Evolutionary conservation across 2,113 vertebrate genomes (phyloP), one percentile per base, ranked within the genome.

Genomic region (Dolichallabes microphthalmus): DNA sequence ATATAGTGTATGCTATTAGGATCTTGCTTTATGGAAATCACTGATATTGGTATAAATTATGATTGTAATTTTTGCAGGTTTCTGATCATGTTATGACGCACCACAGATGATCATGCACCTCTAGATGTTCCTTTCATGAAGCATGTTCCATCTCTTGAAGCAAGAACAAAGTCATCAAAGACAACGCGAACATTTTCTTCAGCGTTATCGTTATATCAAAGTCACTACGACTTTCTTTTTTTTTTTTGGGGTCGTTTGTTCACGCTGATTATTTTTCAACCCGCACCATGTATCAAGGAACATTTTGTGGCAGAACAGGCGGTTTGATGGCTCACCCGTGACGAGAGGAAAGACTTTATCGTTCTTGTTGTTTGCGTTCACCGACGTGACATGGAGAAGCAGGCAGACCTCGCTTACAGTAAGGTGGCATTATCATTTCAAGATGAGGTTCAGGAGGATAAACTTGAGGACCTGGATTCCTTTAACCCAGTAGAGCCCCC

Each of bases 401-500:
- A 30, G 25, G n/a, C 39, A 73, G 66, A 80, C 35, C 15, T 58
- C 25, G 8, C 57, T 17, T 2, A 17, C 30, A 20, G 35, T 45
- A 57, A 32, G n/a, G 83, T 17, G n/a, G 25, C 2, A 8, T 50
- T 11, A 55, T 80, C 77, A 30, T 80, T 27, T 52, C 52, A 80
- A 61, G n/a, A 80, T 61, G 77, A 30, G 77, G n/a, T 80, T 39
- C 22, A 71, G 53, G 32, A 80, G 11, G 50, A 15, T 27, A 50
- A 25, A 12, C 75, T 86, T 11, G 91, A 92, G 68, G 93, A 94
- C 60, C 84, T 93, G 88, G 94, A 94, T 60, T 87, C 85, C 14
- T 94, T 90, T 89, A 91, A 90, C 66, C 83, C 60, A 19, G 92
- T 93, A 1, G 93, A 95, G 75, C 94, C 95, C 80, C 95, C 95